Conservation (phyloP, 2,797 vertebrate genomes). For the Coccyzus lansbergi region DNA sequence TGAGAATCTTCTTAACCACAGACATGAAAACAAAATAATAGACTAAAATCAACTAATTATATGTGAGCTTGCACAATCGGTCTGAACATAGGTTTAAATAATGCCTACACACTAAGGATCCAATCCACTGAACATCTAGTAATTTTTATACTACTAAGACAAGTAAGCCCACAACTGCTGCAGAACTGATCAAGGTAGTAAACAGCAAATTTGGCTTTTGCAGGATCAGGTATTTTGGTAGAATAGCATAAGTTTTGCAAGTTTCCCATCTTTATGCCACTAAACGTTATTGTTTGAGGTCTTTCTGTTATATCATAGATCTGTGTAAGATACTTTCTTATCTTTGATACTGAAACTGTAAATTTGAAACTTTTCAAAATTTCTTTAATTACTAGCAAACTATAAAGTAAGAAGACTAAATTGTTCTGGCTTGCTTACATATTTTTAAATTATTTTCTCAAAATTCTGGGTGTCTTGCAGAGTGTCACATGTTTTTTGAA, state of each 20-base stretch:
- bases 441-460: not conserved
- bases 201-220: not conserved
- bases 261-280: not conserved
- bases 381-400: not conserved
- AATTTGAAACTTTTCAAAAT: not conserved
- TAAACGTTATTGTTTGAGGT: not conserved
- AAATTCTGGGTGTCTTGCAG: not conserved
- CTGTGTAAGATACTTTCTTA: not conserved
- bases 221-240: not conserved
- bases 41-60: not conserved
- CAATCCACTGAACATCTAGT: not conserved
- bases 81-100: not conserved
- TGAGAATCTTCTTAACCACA: not conserved
- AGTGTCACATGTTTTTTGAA: not conserved
- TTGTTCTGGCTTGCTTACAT: not conserved
- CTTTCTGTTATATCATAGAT: not conserved
- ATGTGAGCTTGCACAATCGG: not conserved
- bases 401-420: not conserved
- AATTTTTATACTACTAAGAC: not conserved
- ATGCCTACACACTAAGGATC: not conserved
- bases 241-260: not conserved
- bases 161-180: not conserved
- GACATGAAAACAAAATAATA: not conserved
- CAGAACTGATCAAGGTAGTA: not conserved
- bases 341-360: not conserved